Percentiles rank a stretch among this genome's conserved stretches.
phyloP scores from a whole-genome alignment of 1,140 invertebrate species.

The Rhysida immarginata region DNA sequence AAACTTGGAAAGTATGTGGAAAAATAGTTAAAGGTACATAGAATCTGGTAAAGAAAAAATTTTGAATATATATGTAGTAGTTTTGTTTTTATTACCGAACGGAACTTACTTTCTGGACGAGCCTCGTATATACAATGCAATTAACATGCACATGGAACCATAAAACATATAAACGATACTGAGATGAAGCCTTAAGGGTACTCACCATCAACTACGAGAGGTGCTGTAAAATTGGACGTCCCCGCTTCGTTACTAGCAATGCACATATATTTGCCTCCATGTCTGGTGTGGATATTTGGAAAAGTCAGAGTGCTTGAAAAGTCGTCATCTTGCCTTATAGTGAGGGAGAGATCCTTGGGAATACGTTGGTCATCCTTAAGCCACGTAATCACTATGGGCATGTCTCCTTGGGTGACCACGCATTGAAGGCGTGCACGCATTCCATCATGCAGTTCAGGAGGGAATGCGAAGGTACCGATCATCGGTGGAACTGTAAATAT shows the following conservation, averaged over 20 bases:
- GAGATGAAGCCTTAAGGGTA: too few species aligned
- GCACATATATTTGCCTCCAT: slow-evolving; percentile 62
- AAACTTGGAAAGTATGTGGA: too few species aligned
- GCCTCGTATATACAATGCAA: too few species aligned
- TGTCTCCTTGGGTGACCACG: slow-evolving; percentile 58
- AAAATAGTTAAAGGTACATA: too few species aligned
- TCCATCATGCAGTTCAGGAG: slow-evolving; percentile 35
- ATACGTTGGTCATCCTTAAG: slow-evolving; percentile 52
- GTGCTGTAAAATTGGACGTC: slow-evolving; percentile 40
- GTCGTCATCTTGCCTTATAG: slow-evolving; percentile 40
- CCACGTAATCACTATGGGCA: slow-evolving; percentile 58
- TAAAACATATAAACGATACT: too few species aligned
- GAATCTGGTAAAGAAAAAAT: too few species aligned
- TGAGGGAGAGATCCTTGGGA: slow-evolving; percentile 32
- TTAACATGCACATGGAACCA: too few species aligned
- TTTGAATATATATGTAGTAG: too few species aligned
- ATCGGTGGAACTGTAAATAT: slow-evolving; percentile 41
- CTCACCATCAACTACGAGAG: slow-evolving; percentile 29
- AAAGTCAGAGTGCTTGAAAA: slow-evolving; percentile 64
- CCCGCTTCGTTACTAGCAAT: slow-evolving; percentile 51
- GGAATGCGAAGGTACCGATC: slow-evolving; percentile 46
- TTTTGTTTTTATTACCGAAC: too few species aligned
- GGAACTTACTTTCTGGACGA: too few species aligned
- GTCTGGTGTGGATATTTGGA: slow-evolving; percentile 53
- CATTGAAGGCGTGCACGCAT: slow-evolving; percentile 58